A percentile compares a stretch with the other conserved stretches of the same genome.
Evolutionary conservation across 2,113 vertebrate genomes (phyloP).

Genomic region (Cyprinodon variegatus): DNA sequence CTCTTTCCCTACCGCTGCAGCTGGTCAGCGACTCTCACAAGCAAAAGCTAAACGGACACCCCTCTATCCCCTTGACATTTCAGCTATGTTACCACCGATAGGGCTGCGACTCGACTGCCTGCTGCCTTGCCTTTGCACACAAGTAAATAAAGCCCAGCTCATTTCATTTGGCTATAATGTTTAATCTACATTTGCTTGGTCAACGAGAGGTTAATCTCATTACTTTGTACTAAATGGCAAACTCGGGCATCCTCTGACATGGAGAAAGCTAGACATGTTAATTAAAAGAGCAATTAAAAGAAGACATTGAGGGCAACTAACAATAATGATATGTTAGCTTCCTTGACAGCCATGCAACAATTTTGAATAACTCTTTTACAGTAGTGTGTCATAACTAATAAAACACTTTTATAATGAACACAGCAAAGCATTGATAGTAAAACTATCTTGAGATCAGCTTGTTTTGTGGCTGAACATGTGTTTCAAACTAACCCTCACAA

Average conservation of each 20-base stretch:
- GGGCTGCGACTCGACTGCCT: conserved; percentile 62
- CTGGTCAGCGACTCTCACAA: conserved; percentile 59
- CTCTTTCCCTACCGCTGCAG: conserved; percentile 47
- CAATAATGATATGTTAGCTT: conserved; percentile 42
- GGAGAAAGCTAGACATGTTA: conserved; percentile 64
- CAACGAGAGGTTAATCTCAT: conserved; percentile 73
- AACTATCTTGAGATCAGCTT: conserved; percentile 29
- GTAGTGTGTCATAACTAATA: conserved; percentile 47
- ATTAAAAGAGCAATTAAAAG: conserved; percentile 77
- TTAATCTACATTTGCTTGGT: conserved; percentile 67
- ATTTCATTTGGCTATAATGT: conserved; percentile 66
- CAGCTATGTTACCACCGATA: conserved; percentile 67
- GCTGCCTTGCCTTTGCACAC: conserved; percentile 48
- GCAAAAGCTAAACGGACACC: conserved; percentile 60
- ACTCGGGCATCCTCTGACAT: conserved; percentile 65
- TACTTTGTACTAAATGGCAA: conserved; percentile 69
- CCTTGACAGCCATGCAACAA: conserved; percentile 28
- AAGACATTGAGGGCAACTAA: conserved; percentile 59
- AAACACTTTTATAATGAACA: conserved; percentile 41
- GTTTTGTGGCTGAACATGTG: conserved; percentile 67
- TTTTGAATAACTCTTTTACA: conserved; percentile 24
- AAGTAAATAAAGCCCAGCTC: conserved; percentile 66
- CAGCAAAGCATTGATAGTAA: conserved; percentile 18
- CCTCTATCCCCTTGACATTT: conserved; percentile 68
- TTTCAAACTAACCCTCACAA: conserved; percentile 57